These are phyloP conservation scores for Zaprionus camerounensis DNA, from an alignment of 1,140 invertebrate genomes.

Conservation along the genomic window DNA sequence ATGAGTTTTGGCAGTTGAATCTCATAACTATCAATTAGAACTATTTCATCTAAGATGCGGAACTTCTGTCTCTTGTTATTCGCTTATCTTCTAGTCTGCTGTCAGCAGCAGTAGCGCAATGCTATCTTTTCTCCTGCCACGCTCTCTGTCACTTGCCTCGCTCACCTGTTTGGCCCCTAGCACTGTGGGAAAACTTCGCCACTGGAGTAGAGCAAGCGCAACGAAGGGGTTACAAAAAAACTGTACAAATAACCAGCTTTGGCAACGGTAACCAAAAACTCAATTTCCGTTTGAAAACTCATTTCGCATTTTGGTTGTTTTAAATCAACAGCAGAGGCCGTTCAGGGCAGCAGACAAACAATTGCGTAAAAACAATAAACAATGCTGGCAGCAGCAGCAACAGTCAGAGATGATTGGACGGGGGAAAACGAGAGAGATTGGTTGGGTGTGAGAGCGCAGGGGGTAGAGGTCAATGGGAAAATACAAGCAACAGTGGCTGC, in stretches of 20 bases:
- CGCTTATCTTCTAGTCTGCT: background rate
- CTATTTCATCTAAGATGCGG: background rate
- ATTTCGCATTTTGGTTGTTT: conserved; percentile 81
- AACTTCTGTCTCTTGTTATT: background rate
- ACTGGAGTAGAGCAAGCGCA: background rate
- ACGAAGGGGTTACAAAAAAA: background rate
- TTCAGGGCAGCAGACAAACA: conserved; percentile 70
- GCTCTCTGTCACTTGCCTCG: background rate
- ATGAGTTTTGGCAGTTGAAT: background rate
- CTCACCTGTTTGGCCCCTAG: conserved; percentile 30
- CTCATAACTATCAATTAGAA: background rate
- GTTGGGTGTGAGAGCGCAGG: background rate
- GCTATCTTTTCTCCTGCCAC: background rate
- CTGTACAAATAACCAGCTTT: conserved; percentile 56
- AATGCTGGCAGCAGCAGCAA: conserved; percentile 56
- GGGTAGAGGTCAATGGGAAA: background rate
- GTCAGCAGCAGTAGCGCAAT: background rate
- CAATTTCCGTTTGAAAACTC: conserved; percentile 80
- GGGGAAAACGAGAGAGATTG: background rate
- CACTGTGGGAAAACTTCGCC: conserved; percentile 17
- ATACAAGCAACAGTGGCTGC: conserved; percentile 15
- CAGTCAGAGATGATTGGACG: conserved; percentile 25
- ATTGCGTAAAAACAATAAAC: conserved; percentile 82
- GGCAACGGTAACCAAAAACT: conserved; percentile 70
- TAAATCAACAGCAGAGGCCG: conserved; percentile 74